Percentiles rank a stretch among this genome's conserved stretches.
These are phyloP conservation scores for Sarcophaga bullata DNA, from an alignment of 1,140 invertebrate genomes.

Conservation along the genomic window DNA sequence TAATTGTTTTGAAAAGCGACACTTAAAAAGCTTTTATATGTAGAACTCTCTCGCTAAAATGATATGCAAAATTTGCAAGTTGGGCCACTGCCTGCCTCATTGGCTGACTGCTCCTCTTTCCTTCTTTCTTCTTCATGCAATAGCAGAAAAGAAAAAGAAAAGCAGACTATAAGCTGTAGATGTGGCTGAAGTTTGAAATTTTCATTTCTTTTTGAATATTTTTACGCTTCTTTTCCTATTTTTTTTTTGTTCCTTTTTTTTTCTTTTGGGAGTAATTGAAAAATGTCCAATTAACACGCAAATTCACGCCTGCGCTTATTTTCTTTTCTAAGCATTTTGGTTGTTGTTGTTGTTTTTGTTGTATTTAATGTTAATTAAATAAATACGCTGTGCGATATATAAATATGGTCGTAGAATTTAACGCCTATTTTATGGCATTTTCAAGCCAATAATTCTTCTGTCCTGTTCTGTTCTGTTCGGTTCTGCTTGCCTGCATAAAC, in stretches of 20 bases:
- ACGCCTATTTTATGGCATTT: background rate
- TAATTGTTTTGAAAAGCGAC: constrained; percentile 24
- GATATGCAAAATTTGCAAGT: background rate
- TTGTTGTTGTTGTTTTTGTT: no score
- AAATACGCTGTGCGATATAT: no score
- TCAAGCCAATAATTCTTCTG: background rate
- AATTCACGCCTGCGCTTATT: constrained; percentile 19
- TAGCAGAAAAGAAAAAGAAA: no score
- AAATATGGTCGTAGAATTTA: background rate
- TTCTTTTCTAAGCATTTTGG: background rate
- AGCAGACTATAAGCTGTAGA: background rate
- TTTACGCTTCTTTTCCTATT: no score
- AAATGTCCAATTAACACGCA: constrained; percentile 24
- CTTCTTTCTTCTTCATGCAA: no score
- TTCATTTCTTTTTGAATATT: no score
- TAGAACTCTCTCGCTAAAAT: background rate
- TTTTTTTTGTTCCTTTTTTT: no score
- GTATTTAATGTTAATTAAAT: no score
- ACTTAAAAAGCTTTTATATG: constrained; percentile 27
- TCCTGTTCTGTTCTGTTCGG: no score
- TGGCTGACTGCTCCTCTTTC: no score
- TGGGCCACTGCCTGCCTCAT: no score
- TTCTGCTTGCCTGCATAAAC: background rate
- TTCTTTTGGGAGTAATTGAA: background rate
- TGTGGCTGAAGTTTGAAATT: no score